A percentile compares a stretch with the other conserved stretches of the same genome.
phyloP scores from a whole-genome alignment of 2,797 vertebrate species.

The Peromyscus melanophrys region DNA sequence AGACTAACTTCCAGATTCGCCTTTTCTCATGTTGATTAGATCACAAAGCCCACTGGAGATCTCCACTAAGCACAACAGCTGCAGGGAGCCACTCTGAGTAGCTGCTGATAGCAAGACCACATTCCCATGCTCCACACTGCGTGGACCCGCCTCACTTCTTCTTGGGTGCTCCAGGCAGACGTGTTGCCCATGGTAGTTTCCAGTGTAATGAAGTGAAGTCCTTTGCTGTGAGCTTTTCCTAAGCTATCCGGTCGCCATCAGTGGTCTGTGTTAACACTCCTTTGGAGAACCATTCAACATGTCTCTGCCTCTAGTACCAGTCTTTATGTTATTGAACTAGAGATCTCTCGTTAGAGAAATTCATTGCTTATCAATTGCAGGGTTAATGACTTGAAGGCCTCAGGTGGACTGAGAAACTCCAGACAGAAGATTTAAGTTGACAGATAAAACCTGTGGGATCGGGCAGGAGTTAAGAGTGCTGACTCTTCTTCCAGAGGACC shows the following conservation, averaged over 20 bases:
- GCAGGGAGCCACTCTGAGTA: neutral
- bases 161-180: neutral
- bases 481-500: too few relatives aligned
- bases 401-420: neutral
- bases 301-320: neutral
- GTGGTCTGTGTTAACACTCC: neutral
- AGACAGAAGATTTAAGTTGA: neutral
- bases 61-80: neutral
- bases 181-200: fast-evolving
- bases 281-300: neutral
- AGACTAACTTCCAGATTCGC: neutral
- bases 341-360: conserved; percentile 38
- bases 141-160: neutral
- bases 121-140: neutral
- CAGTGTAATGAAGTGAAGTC: neutral
- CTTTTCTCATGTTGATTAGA: neutral
- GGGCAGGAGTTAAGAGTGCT: too few relatives aligned
- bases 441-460: neutral
- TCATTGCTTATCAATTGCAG: neutral
- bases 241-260: neutral
- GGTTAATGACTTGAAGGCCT: neutral
- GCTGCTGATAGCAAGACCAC: neutral
- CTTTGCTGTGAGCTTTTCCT: conserved; percentile 17
- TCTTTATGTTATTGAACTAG: conserved; percentile 58
- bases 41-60: neutral